Evolutionary conservation across 2,888 invertebrate genomes (phyloP).

Genomic region (Dilophus febrilis): DNA sequence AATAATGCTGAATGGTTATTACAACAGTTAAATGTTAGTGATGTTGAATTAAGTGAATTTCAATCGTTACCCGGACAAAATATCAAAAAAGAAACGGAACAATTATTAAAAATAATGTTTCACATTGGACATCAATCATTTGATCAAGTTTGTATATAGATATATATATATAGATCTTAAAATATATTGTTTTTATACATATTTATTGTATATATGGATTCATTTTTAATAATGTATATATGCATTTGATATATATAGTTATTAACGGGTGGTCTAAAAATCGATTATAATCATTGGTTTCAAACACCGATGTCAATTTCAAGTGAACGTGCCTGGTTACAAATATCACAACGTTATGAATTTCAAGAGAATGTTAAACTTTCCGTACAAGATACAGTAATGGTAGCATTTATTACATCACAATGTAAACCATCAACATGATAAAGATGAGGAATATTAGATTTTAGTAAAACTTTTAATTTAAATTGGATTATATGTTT

Average conservation of each 20-base stretch:
- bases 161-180: too few species aligned
- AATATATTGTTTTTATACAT: not conserved
- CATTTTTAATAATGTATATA: too few species aligned
- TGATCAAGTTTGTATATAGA: conserved; percentile 42
- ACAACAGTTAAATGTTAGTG: conserved; percentile 35
- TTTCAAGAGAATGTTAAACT: conserved; percentile 28
- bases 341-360: conserved; percentile 30
- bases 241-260: conserved; percentile 17
- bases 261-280: conserved; percentile 29
- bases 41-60: conserved; percentile 21
- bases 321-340: conserved; percentile 29
- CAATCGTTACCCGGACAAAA: conserved; percentile 28
- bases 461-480: too few species aligned
- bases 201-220: too few species aligned
- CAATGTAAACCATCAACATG: conserved; percentile 18
- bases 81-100: conserved; percentile 26
- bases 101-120: conserved; percentile 59
- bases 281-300: conserved; percentile 31
- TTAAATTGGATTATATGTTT: too few species aligned
- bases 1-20: conserved; percentile 51
- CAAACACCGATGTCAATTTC: conserved; percentile 31
- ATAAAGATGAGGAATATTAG: not conserved
- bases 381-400: conserved; percentile 28
- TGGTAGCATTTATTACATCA: conserved; percentile 29
- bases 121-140: conserved; percentile 58